These are phyloP conservation scores for Drosophila sordidula DNA, from an alignment of 2,888 invertebrate species.

Conservation along the genomic window DNA sequence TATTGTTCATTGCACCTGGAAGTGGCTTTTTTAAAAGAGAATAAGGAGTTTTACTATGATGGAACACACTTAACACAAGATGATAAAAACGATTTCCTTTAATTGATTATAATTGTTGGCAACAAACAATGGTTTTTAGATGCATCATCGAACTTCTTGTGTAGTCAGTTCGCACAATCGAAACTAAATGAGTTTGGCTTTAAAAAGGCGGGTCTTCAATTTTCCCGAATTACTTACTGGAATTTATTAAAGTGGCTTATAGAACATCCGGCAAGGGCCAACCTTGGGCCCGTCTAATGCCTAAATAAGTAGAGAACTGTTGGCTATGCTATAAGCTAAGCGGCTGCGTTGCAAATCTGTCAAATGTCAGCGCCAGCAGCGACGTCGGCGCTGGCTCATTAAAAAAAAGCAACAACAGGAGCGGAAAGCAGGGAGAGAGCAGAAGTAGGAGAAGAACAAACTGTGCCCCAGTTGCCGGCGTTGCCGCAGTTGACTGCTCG, in stretches of 20 bases:
- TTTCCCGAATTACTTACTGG: neutral
- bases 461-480: slow-evolving; percentile 20
- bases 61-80: no score
- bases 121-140: no score
- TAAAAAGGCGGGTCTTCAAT: neutral
- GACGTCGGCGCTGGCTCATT: slow-evolving; percentile 64
- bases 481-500: slow-evolving; percentile 13
- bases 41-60: no score
- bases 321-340: slow-evolving; percentile 41
- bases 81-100: no score
- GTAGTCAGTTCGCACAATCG: no score
- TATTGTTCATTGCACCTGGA: no score
- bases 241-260: neutral
- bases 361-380: slow-evolving; percentile 75
- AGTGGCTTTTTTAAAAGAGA: no score
- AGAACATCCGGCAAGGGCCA: neutral
- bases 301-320: slow-evolving; percentile 58
- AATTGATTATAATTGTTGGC: no score
- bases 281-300: slow-evolving; percentile 38
- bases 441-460: slow-evolving; percentile 4
- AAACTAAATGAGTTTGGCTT: no score
- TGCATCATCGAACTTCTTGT: no score
- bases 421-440: neutral
- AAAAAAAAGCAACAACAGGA: slow-evolving; percentile 41
- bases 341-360: slow-evolving; percentile 75